Evolutionary conservation across 1,140 invertebrate species (phyloP).

Genomic region (Notospermus geniculatus): DNA sequence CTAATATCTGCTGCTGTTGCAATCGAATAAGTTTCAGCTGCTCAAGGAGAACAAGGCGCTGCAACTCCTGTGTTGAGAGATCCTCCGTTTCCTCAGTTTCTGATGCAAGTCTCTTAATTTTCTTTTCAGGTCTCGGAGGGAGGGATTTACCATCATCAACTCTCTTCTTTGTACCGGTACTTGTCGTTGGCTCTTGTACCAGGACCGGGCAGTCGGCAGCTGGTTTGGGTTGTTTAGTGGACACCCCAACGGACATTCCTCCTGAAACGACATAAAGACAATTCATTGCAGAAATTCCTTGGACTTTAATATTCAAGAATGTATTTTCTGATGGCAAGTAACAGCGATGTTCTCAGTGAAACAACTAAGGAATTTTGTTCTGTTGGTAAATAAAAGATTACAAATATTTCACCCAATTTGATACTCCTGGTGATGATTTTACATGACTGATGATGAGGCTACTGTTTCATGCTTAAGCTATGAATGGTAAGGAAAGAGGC

Average conservation of each 20-base stretch:
- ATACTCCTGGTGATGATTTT: neutral
- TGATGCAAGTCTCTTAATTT: no score
- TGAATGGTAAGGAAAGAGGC: no score
- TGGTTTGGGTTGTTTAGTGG: neutral
- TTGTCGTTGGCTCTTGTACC: neutral
- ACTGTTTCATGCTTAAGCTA: neutral
- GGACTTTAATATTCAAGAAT: neutral
- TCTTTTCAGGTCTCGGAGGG: no score
- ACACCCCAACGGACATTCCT: neutral
- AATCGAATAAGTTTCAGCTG: conserved; percentile 2
- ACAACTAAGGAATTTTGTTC: neutral
- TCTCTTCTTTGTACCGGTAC: no score
- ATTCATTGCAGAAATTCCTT: no score
- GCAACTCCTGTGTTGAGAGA: conserved; percentile 2
- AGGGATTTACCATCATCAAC: no score
- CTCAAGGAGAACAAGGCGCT: conserved; percentile 2
- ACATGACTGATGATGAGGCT: neutral
- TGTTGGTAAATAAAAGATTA: neutral
- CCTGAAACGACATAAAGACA: neutral
- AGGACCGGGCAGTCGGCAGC: neutral
- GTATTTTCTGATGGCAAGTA: neutral
- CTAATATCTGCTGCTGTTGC: no score
- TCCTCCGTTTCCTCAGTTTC: conserved; percentile 3
- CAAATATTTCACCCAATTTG: neutral
- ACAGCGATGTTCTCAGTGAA: neutral